Base-by-base conservation (phyloP, 2,888 invertebrate genomes). In the Drosophila pseudotalamancana region DNA sequence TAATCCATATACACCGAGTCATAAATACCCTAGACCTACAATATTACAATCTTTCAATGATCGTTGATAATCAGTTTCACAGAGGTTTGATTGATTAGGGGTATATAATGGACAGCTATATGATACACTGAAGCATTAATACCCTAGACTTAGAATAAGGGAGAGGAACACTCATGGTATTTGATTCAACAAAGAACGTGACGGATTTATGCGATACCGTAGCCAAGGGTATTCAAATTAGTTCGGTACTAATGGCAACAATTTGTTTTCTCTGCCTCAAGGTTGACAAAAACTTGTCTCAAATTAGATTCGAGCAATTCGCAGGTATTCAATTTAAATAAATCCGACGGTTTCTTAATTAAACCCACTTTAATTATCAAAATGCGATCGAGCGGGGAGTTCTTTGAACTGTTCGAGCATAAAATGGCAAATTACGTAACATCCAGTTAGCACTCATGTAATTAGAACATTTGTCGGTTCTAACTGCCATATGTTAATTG, bases 401-500 rank as follows among this genome's bases (percentile, higher is more conserved):
- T 79, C 57, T 65, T 67, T 75, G 64, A 79, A 75, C 79, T 55
- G 43, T 32, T 16, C 56, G 3, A 42, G 39, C 49, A 59, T 40
- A 19, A 57, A 63, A 55, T 42, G 18, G 16, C 39, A 9, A 35
- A 29, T 45, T 48, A 63, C 70, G 57, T 59, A 61, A 78, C 56
- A 48, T 50, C 51, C 61, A 77, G 72, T 77, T 81, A 61, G 48
- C 79, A 72, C 79, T 50, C 46, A 27, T 16, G 35, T 59, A 79
- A 72, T 64, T 80, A 80, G 80, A 80, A 80, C 80, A 66, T 48
- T 67, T 45, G 34, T 21, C 31, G 12, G 43, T 6, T 48, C 60
- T 54, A 31, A 46, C 50, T 45, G 48, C 4, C 35, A 57, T 35
- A 72, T 74, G 77, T 43, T 72, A 61, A 68, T 72, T 69, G 72